A percentile compares a stretch with the other conserved stretches of the same genome.
These are phyloP conservation scores for Diplazon laetatorius DNA, from an alignment of 2,888 invertebrate genomes.

Conservation along the genomic window DNA sequence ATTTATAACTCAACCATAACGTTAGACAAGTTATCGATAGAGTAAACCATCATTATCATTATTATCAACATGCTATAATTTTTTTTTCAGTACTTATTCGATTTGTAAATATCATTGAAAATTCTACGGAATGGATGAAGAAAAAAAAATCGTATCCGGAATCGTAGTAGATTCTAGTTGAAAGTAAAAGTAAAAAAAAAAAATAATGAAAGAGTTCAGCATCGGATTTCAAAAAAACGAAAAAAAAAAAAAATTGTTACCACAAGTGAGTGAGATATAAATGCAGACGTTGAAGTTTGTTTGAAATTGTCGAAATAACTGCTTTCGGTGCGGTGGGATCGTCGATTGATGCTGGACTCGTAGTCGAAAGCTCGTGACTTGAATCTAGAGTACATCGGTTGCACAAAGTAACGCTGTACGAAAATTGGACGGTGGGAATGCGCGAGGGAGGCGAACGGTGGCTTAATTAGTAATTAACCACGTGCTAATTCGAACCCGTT, in stretches of 20 bases:
- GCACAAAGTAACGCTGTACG: slow-evolving; percentile 62
- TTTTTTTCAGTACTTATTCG: slow-evolving; percentile 21
- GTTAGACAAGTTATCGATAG: slow-evolving; percentile 41
- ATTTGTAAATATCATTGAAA: slow-evolving; percentile 50
- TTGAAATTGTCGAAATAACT: slow-evolving; percentile 12
- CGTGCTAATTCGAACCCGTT: slow-evolving; percentile 49
- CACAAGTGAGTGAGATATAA: not conserved
- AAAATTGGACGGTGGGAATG: slow-evolving; percentile 27
- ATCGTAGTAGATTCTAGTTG: slow-evolving; percentile 20
- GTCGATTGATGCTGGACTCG: slow-evolving; percentile 37
- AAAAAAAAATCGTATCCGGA: not conserved
- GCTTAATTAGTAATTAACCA: slow-evolving; percentile 65
- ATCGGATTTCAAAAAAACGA: not conserved
- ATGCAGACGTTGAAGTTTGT: not conserved
- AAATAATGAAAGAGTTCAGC: slow-evolving; percentile 39
- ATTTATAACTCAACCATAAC: slow-evolving; percentile 21
- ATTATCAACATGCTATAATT: slow-evolving; percentile 26
- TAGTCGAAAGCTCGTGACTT: slow-evolving; percentile 63
- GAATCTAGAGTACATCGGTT: slow-evolving; percentile 62
- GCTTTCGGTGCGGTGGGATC: not conserved
- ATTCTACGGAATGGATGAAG: slow-evolving; percentile 17
- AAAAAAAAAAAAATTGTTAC: not conserved
- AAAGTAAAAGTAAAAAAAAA: too few species aligned
- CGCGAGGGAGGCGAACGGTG: slow-evolving; percentile 63
- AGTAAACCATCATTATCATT: slow-evolving; percentile 40